Conservation (phyloP, 2,888 invertebrate genomes). For the Leptinotarsa haldemani region DNA sequence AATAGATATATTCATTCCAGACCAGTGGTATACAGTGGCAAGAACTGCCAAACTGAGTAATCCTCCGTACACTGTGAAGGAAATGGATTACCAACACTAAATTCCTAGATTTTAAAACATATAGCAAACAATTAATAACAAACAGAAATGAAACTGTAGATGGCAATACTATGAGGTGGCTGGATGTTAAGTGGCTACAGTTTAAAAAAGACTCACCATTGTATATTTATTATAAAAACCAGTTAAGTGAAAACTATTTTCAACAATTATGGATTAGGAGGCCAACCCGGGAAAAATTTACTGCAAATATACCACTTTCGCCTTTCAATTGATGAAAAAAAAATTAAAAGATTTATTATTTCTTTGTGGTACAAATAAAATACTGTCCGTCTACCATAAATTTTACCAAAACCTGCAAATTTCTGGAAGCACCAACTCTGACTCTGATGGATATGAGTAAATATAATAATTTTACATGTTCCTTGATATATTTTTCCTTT, state of each 20-base stretch:
- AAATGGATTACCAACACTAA: conserved; percentile 18
- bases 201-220: conserved; percentile 4
- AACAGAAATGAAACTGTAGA: conserved; percentile 7
- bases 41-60: neutral
- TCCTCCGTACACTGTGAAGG: neutral
- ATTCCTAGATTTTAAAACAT: conserved; percentile 11
- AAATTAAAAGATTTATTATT: conserved; percentile 6
- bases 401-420: no score
- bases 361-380: neutral
- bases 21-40: conserved; percentile 11
- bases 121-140: conserved; percentile 7
- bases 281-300: conserved; percentile 1
- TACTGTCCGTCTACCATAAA: no score
- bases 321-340: conserved; percentile 6
- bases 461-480: no score
- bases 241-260: neutral
- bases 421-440: no score
- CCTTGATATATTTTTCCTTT: no score
- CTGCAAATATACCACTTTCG: conserved; percentile 16
- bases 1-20: no score
- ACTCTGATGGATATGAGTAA: no score
- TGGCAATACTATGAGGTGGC: conserved; percentile 7
- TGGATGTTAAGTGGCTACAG: neutral
- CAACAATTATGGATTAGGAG: conserved; percentile 16
- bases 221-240: conserved; percentile 3